Percentiles rank a stretch among this genome's conserved stretches.
These are phyloP conservation scores for Bungarus multicinctus DNA, from an alignment of 2,113 vertebrate genomes.

Conservation along the genomic window DNA sequence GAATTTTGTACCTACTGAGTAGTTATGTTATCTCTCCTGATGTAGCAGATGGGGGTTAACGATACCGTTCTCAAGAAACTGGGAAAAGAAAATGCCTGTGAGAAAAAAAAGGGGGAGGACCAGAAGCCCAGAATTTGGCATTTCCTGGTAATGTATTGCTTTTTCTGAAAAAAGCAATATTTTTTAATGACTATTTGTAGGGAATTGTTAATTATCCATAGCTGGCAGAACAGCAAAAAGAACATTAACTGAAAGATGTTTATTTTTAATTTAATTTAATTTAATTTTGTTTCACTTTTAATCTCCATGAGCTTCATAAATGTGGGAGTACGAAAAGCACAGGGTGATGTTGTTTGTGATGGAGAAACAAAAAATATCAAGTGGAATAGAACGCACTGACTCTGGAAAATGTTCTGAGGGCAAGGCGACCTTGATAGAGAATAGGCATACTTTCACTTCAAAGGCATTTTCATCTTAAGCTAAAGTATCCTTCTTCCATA, in stretches of 20 bases:
- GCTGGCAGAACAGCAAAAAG: background rate
- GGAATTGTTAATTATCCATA: background rate
- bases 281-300: background rate
- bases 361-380: background rate
- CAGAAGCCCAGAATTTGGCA: background rate
- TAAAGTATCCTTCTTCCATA: background rate
- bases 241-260: background rate
- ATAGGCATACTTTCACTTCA: background rate
- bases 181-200: background rate
- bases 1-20: background rate
- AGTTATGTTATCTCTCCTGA: background rate
- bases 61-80: background rate
- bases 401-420: background rate
- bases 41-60: background rate
- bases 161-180: background rate
- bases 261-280: background rate
- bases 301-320: background rate
- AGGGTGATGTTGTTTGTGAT: background rate
- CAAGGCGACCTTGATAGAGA: background rate
- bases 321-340: background rate
- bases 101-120: background rate
- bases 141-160: background rate
- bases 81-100: background rate
- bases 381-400: background rate
- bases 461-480: background rate